phyloP scores from a whole-genome alignment of 2,797 vertebrate species.

The Hydrocynus forskahlii region DNA sequence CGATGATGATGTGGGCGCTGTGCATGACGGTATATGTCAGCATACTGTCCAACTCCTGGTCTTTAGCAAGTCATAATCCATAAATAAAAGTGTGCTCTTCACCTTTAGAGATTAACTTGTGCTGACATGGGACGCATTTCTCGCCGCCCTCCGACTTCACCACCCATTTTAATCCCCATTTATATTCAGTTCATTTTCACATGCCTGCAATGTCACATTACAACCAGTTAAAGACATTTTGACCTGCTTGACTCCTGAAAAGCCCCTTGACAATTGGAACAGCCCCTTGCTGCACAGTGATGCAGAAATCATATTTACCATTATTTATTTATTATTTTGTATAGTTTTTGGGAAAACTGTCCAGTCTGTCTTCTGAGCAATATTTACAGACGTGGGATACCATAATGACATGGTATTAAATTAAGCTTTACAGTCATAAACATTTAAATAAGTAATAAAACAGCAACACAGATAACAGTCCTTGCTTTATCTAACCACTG shows the following conservation, averaged over 20 bases:
- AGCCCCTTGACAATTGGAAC: neutral
- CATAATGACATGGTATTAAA: too few species aligned
- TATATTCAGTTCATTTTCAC: slow-evolving; percentile 39
- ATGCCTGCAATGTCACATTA: slow-evolving; percentile 27
- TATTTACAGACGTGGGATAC: too few species aligned
- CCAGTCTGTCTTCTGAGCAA: too few species aligned
- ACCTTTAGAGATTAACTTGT: slow-evolving; percentile 12
- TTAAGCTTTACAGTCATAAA: too few species aligned
- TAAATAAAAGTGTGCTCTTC: slow-evolving; percentile 21
- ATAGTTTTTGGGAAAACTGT: too few species aligned
- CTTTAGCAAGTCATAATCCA: slow-evolving; percentile 7
- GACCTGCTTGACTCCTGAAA: slow-evolving; percentile 4
- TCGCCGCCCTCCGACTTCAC: neutral
- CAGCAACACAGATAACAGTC: too few species aligned
- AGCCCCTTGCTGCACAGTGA: neutral
- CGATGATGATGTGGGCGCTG: neutral
- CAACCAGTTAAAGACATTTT: slow-evolving; percentile 12
- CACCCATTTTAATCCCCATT: slow-evolving; percentile 23
- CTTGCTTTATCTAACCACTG: too few species aligned
- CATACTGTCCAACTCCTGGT: neutral
- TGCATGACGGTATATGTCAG: neutral
- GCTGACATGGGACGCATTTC: slow-evolving; percentile 15
- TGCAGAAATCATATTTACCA: neutral
- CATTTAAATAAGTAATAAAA: too few species aligned
- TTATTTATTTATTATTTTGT: too few species aligned